Conservation (phyloP, 2,888 invertebrate genomes). For the Flexamia atlantica region DNA sequence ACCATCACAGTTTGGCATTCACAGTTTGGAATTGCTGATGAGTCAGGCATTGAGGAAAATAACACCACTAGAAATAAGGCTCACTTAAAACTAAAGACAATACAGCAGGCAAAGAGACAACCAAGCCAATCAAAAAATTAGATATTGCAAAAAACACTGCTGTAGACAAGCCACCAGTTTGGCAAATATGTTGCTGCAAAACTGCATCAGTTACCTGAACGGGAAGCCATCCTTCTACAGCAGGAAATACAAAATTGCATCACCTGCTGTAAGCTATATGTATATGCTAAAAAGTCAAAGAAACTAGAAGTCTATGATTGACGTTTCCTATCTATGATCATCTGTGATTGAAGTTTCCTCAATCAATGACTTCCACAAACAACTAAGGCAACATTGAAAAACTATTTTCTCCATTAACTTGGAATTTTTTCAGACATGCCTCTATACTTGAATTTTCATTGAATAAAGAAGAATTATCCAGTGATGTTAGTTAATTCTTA, state of each 20-base stretch:
- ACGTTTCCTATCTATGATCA: too few species aligned
- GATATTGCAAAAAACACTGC: slow-evolving; percentile 61
- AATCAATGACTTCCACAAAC: slow-evolving; percentile 44
- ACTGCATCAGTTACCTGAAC: slow-evolving; percentile 66
- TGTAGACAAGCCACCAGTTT: slow-evolving; percentile 67
- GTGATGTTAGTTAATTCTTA: not conserved
- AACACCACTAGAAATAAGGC: slow-evolving; percentile 7
- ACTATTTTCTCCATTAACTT: too few species aligned
- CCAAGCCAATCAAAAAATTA: slow-evolving; percentile 66
- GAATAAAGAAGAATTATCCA: slow-evolving; percentile 26
- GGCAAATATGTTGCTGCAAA: slow-evolving; percentile 68
- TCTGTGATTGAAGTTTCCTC: slow-evolving; percentile 23
- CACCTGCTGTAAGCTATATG: not conserved
- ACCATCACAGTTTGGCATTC: not conserved
- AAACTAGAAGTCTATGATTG: slow-evolving; percentile 18
- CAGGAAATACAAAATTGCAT: slow-evolving; percentile 66
- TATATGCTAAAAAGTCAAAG: slow-evolving; percentile 27
- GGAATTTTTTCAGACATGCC: slow-evolving; percentile 4
- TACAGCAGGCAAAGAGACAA: slow-evolving; percentile 63
- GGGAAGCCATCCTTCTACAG: slow-evolving; percentile 68
- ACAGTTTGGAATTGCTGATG: too few species aligned
- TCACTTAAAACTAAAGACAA: slow-evolving; percentile 62
- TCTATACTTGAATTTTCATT: not conserved
- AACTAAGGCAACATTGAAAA: slow-evolving; percentile 44
- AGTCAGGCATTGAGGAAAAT: slow-evolving; percentile 1